Evolutionary conservation across 2,113 vertebrate species (phyloP).

Genomic region (Propithecus coquereli): DNA sequence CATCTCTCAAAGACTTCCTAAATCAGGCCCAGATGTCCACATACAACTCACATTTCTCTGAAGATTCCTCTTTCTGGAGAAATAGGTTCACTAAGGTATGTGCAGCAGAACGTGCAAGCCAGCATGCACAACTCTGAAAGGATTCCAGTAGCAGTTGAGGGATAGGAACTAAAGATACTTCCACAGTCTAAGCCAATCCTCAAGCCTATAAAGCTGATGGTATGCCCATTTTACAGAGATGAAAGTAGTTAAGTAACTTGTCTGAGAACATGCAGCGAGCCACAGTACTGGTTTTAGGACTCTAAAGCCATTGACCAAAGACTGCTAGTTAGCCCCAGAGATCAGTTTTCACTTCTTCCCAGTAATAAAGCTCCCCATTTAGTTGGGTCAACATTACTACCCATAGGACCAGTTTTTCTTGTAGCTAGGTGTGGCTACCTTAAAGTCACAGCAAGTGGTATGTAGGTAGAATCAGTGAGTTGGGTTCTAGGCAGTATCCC

Average conservation of each 20-base stretch:
- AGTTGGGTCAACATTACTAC: not conserved
- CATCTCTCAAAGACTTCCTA: conserved; percentile 59
- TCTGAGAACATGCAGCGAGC: not conserved
- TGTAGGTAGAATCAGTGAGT: not conserved
- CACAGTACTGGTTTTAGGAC: not conserved
- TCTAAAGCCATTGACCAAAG: not conserved
- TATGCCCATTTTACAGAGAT: not conserved
- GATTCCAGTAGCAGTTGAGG: not conserved
- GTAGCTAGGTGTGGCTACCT: not conserved
- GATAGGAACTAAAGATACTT: not conserved
- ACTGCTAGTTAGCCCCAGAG: not conserved
- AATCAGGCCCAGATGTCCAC: conserved; percentile 70
- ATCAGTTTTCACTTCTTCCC: not conserved
- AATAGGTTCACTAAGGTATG: not conserved
- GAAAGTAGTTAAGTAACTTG: not conserved
- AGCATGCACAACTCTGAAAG: not conserved
- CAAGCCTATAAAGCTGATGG: not conserved
- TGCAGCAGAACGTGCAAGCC: not conserved
- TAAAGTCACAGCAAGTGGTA: not conserved
- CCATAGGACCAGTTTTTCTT: not conserved
- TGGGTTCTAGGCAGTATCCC: not conserved
- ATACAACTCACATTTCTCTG: conserved; percentile 13
- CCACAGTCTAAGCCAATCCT: not conserved
- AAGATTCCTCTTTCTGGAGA: conserved; percentile 17
- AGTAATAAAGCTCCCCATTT: not conserved